A percentile compares a stretch with the other conserved stretches of the same genome.
Evolutionary conservation across 2,888 invertebrate species (phyloP).

Genomic region (Clitarchus hookeri): DNA sequence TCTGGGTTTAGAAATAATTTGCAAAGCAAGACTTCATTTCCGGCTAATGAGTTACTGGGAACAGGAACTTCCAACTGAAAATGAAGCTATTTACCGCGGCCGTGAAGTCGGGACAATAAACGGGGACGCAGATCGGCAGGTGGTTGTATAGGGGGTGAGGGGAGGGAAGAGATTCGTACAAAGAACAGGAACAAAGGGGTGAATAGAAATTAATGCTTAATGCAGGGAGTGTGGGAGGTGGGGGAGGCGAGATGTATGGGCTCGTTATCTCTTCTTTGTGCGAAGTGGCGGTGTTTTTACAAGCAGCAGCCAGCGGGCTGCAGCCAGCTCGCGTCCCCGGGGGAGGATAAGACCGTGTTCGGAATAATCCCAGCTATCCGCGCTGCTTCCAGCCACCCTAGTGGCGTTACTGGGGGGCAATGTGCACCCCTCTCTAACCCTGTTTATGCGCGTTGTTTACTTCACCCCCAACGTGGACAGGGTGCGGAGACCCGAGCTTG

Average conservation of each 20-base stretch:
- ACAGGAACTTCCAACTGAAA: not conserved
- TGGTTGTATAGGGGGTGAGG: not conserved
- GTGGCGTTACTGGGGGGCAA: no score
- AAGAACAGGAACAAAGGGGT: not conserved
- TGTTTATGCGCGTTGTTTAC: no score
- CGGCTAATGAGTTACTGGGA: not conserved
- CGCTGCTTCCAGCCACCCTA: not conserved
- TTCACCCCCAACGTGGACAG: no score
- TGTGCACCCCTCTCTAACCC: no score
- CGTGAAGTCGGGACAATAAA: not conserved
- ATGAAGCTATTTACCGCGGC: not conserved
- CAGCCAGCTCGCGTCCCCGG: not conserved
- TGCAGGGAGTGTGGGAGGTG: not conserved
- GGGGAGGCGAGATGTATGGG: not conserved
- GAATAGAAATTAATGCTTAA: not conserved
- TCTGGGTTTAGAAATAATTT: not conserved
- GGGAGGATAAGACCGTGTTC: not conserved
- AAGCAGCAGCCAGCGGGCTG: not conserved
- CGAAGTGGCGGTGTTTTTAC: conserved; percentile 7
- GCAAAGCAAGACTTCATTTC: not conserved
- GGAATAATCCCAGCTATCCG: not conserved
- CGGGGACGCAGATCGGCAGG: not conserved
- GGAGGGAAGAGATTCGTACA: not conserved
- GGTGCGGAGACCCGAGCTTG: no score
- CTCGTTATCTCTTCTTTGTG: conserved; percentile 14